Base-by-base conservation (phyloP, 1,140 invertebrate species). In the Dendrolimus kikuchii region DNA sequence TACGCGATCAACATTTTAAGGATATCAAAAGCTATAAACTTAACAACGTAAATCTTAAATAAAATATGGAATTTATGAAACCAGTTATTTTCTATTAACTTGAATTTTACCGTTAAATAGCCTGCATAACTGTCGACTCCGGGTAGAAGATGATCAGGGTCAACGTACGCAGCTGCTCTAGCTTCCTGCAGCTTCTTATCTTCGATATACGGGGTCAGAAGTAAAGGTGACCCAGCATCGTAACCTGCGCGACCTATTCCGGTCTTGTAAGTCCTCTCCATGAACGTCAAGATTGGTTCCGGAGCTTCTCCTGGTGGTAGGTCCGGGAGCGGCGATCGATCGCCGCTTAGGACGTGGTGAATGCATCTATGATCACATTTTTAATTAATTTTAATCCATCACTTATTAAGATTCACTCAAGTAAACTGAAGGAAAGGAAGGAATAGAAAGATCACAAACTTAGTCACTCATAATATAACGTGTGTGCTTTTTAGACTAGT, bases 51-150 rank as follows among this genome's bases (percentile, higher is more conserved):
- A 45, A 45, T 40, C 48, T 40, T 53, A 9, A 47, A 9, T 49
- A 49, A 49, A 2, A 49, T 10, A 46, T 10, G n/a, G 10, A 8
- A 49, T 39, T 5, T 4, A 36, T 40, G 39, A 38, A 37, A n/a
- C n/a, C 9, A 6, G 8, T 37, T 51, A 38, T 49, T 38, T 37
- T 9, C 39, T 38, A 8, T 7, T 4, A 7, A 46, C 9, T 46
- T 23, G 5, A 38, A 37, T 37, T 64, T 74, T 61, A 84, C 82
- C 7, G 81, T 86, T 46, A 86, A 67, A 62, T 87, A 88, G 38
- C 86, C 86, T 40, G 85, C 74, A 55, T 86, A 86, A 57, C 85
- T 87, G 9, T 82, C 75, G 65, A 85, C 75, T 44, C 63, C 77
- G 8, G 81, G 82, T 6, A 83, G 46, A 10, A 86, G 44, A 52